Base-by-base conservation (phyloP, 2,888 invertebrate genomes). In the Drosophila gaucha region DNA sequence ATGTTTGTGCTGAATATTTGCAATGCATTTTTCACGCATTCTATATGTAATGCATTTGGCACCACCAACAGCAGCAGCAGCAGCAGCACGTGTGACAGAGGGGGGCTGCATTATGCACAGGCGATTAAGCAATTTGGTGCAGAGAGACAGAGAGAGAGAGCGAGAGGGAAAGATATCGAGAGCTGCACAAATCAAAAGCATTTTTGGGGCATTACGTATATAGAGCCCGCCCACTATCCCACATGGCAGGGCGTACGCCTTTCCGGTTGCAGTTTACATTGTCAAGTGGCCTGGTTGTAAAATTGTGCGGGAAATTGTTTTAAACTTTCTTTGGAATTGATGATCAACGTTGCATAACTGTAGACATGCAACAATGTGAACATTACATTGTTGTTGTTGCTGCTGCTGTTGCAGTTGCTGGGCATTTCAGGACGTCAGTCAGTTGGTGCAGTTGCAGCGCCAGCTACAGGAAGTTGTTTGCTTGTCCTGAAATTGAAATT, bases 91-190 rank as follows among this genome's bases (percentile, higher is more conserved):
- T 57, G 52, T 64, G 70, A 28, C 36, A 55, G 35, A 16, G 22
- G 36, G 64, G 58, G 49, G 50, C 38, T 66, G 74, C 78, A 80
- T 80, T 80, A 80, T 76, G 69, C 67, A 76, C 80, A 74, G 76
- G 54, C 80, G 78, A 80, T 80, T 80, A 80, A 80, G 76, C 80
- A 80, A 80, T 80, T 78, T 71, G 54, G 24, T 6, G 24, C n/a
- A 22, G 46, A 6, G 31, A 9, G 31, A n/a, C 4, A 4, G 22
- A 10, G 33, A 3, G 14, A 6, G 35, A 16, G 8, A 9, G 20
- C 0, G 44, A 12, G 6, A 8, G 28, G 3, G 44, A 3, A 18
- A 44, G 16, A 0, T 12, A 8, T n/a, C n/a, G 35, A 16, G 24
- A 58, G 60, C 54, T 62, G 54, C 67, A 71, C 75, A 76, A 76